phyloP scores from a whole-genome alignment of 2,113 vertebrate species.

The Morone chrysops region DNA sequence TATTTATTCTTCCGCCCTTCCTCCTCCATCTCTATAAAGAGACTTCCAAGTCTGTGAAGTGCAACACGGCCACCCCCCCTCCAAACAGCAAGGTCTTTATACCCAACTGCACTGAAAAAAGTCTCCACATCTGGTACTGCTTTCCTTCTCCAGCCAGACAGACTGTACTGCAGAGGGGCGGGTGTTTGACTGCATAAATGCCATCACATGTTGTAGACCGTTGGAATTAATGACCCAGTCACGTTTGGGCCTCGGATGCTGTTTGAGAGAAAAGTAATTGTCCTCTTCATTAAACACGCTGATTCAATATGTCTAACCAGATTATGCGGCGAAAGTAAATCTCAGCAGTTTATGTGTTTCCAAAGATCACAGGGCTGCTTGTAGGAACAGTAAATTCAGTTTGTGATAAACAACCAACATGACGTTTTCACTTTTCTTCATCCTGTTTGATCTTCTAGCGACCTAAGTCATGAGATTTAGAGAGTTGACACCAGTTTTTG shows the following conservation, averaged over 20 bases:
- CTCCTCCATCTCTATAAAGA: constrained; percentile 71
- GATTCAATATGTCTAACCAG: constrained; percentile 9
- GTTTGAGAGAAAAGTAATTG: background rate
- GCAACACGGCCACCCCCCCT: constrained; percentile 56
- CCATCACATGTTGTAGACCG: constrained; percentile 51
- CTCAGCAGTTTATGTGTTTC: background rate
- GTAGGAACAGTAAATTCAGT: constrained; percentile 3
- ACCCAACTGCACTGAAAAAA: constrained; percentile 15
- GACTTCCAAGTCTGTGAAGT: constrained; percentile 76
- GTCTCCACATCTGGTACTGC: constrained; percentile 79
- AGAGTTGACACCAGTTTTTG: background rate
- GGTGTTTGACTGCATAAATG: constrained; percentile 48
- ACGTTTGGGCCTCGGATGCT: background rate
- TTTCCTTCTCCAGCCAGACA: constrained; percentile 72
- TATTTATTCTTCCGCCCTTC: constrained; percentile 70
- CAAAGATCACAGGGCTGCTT: constrained; percentile 1
- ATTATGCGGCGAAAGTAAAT: background rate
- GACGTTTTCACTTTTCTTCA: background rate
- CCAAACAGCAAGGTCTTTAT: constrained; percentile 78
- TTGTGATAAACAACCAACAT: background rate
- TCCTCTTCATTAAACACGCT: background rate
- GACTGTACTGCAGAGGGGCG: constrained; percentile 36
- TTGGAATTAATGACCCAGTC: constrained; percentile 31
- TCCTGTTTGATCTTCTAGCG: background rate
- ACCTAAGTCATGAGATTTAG: background rate